Evolutionary conservation across 53 echinoderm and acorn worm species (phyloP).

Genomic region (Mesocentrotus franciscanus): DNA sequence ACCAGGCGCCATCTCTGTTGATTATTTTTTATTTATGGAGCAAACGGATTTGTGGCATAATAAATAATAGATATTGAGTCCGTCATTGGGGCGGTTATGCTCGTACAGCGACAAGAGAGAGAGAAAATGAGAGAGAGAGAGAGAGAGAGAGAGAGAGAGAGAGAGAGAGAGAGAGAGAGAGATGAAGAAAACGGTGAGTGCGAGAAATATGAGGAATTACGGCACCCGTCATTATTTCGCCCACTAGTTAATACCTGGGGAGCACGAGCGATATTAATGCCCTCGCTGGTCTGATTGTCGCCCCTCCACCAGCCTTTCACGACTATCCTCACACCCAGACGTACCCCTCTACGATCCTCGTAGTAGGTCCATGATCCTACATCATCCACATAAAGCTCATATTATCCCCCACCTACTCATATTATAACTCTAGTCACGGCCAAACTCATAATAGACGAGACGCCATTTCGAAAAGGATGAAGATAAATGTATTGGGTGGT

Average conservation of each 20-base stretch:
- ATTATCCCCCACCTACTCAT: neutral
- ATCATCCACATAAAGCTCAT: constrained; percentile 24
- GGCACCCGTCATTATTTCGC: constrained; percentile 46
- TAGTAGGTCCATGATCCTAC: too few species aligned
- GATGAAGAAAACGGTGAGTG: neutral
- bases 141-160: constrained; percentile 36
- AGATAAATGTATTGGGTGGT: neutral
- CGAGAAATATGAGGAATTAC: constrained; percentile 40
- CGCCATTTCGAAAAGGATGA: neutral
- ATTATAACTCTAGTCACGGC: neutral
- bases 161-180: neutral
- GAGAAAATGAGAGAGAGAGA: neutral
- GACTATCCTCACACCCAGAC: neutral
- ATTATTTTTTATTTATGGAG: constrained; percentile 66
- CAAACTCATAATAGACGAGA: neutral
- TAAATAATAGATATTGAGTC: constrained; percentile 65
- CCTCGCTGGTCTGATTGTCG: neutral
- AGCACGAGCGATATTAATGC: neutral
- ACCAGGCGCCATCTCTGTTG: constrained; percentile 54
- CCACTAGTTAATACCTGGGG: constrained; percentile 42
- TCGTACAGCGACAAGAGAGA: neutral
- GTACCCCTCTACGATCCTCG: neutral
- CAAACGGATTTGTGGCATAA: constrained; percentile 62
- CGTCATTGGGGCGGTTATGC: constrained; percentile 12
- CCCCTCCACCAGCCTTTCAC: neutral